Evolutionary conservation across 1,140 invertebrate genomes (phyloP), one percentile per base, ranked within the genome.

Genomic region (Aphis craccivora): DNA sequence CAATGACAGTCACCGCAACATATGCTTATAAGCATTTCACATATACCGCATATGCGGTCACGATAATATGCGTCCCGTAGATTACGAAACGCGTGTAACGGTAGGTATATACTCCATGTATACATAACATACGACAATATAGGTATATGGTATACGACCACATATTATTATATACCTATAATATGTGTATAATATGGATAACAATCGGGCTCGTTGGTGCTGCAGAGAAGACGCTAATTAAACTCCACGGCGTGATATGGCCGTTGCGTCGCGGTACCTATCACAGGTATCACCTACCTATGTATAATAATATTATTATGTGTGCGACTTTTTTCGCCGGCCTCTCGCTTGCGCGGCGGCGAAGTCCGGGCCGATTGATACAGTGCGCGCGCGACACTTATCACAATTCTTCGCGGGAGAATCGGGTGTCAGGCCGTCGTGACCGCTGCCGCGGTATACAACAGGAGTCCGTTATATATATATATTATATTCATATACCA

Each of bases 211-310:
- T n/a, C 23, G 43, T 6, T 25, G 76, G 91, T 48, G 48, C 48
- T 48, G 48, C 48, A 51, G 91, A 86, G 91, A 84, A 93, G 45
- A 86, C 48, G 81, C 91, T 93, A 93, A 93, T 93, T 93, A 93
- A 93, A 86, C 48, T 43, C 91, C 67, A 25, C 11, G 53, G 37
- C 37, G 87, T 43, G 35, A 45, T 87, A 48, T 88, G n/a, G 37
- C 84, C 3, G 84, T 86, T 14, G 40, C n/a, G 14, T 18, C 45
- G n/a, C 23, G 40, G 37, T 86, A 86, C 23, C 8, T 87, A 40
- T 30, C 43, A 87, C 84, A 48, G 40, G 81, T 86, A 45, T 51
- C 48, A 67, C 60, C 60, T 4, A 67, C 11, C 25, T 67, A 55
- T 55, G 11, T 30, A n/a, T 67, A 76, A 76, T 35, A 76, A 76